These are phyloP conservation scores for Origma solitaria DNA, from an alignment of 2,113 vertebrate species.

Conservation along the genomic window DNA sequence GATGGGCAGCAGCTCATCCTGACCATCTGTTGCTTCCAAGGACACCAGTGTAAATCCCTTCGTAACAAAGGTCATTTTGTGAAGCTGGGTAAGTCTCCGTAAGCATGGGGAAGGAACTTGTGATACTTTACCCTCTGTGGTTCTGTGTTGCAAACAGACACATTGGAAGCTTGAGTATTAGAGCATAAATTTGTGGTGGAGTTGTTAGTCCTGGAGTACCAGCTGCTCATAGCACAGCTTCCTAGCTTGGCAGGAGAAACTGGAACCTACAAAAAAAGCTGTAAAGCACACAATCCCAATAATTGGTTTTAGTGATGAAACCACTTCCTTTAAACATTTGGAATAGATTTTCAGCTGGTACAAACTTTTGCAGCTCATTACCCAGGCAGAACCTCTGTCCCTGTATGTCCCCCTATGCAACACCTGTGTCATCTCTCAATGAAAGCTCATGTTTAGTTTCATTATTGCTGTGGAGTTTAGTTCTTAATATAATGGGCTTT, in stretches of 20 bases:
- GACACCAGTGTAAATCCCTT: neutral
- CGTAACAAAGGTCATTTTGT: conserved; percentile 22
- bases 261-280: neutral
- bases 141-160: neutral
- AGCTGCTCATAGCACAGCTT: neutral
- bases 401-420: fast-evolving
- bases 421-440: neutral
- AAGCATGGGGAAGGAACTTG: neutral
- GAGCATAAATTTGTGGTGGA: neutral
- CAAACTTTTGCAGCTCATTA: neutral
- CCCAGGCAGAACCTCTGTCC: neutral
- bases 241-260: neutral
- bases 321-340: neutral
- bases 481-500: neutral
- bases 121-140: neutral
- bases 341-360: neutral
- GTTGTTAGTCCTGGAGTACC: neutral
- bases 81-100: neutral
- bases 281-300: neutral
- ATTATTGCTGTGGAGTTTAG: neutral
- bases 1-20: conserved; percentile 25
- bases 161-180: neutral
- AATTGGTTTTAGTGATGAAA: neutral
- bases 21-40: conserved; percentile 36
- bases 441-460: neutral